Evolutionary conservation across 2,113 vertebrate genomes (phyloP).

Genomic region (Python bivittatus): DNA sequence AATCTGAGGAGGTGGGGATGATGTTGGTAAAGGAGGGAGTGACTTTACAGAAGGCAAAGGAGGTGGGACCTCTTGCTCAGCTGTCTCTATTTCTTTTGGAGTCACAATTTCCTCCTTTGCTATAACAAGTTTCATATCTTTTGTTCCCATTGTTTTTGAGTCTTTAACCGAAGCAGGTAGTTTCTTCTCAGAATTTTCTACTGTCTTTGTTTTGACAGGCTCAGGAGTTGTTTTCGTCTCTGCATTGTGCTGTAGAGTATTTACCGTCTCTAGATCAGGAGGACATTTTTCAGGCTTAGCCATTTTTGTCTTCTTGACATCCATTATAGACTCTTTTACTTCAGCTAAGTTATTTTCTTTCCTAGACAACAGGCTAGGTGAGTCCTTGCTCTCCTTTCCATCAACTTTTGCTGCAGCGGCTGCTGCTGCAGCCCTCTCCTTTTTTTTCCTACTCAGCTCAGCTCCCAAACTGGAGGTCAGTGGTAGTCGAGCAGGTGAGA

Average conservation of each 20-base stretch:
- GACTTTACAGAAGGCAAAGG: slow-evolving; percentile 76
- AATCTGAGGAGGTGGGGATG: slow-evolving; percentile 73
- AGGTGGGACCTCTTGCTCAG: slow-evolving; percentile 73
- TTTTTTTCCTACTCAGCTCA: slow-evolving; percentile 92
- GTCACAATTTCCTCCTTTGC: slow-evolving; percentile 70
- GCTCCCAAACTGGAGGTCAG: slow-evolving; percentile 94
- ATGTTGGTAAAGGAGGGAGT: slow-evolving; percentile 79
- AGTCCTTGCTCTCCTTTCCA: slow-evolving; percentile 75
- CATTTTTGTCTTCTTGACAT: slow-evolving; percentile 75
- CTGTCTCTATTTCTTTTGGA: slow-evolving; percentile 71
- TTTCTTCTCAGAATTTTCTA: slow-evolving; percentile 77
- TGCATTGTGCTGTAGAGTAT: slow-evolving; percentile 46
- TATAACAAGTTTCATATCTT: slow-evolving; percentile 69
- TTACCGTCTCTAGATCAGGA: slow-evolving; percentile 65
- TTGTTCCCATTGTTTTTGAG: slow-evolving; percentile 70
- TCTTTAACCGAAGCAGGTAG: slow-evolving; percentile 65
- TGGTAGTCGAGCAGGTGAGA: slow-evolving; percentile 87
- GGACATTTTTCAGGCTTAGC: slow-evolving; percentile 72
- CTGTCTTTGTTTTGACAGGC: slow-evolving; percentile 65
- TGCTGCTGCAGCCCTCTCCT: slow-evolving; percentile 88
- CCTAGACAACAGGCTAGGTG: slow-evolving; percentile 68
- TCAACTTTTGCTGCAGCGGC: slow-evolving; percentile 85
- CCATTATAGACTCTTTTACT: slow-evolving; percentile 66
- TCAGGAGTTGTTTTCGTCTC: slow-evolving; percentile 72
- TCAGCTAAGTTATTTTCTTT: slow-evolving; percentile 77